Conservation (phyloP, 2,113 vertebrate genomes). For the Xenus cinereus region DNA sequence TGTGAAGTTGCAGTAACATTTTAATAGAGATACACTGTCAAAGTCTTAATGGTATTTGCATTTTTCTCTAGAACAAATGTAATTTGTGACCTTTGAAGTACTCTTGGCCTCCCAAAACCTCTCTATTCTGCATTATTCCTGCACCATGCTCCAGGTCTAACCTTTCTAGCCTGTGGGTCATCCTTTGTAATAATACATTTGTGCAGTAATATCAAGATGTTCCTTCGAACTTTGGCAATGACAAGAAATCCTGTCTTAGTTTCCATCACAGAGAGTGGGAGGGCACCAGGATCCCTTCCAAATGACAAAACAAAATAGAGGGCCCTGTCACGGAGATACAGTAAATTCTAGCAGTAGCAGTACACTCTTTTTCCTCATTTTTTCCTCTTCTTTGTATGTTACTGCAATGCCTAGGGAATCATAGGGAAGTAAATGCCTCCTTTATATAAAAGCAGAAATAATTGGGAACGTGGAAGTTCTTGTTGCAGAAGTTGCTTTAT, state of each 20-base stretch:
- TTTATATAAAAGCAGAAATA: neutral
- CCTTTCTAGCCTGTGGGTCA: neutral
- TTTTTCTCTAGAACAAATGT: neutral
- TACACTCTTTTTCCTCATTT: neutral
- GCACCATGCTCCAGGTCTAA: neutral
- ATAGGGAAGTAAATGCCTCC: neutral
- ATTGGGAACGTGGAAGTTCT: neutral
- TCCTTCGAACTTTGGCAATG: neutral
- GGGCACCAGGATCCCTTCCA: neutral
- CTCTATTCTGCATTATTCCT: neutral
- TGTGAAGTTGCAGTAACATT: neutral
- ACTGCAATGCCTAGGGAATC: neutral
- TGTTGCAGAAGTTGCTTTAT: neutral
- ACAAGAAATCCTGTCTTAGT: neutral
- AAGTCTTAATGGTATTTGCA: neutral
- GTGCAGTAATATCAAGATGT: neutral
- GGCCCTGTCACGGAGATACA: neutral
- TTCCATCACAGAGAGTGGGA: neutral
- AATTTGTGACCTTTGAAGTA: neutral
- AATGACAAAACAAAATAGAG: neutral
- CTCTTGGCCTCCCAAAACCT: neutral
- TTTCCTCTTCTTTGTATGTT: neutral
- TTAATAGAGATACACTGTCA: neutral
- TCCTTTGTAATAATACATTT: neutral
- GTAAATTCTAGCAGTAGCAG: neutral